phyloP scores from a whole-genome alignment of 2,888 invertebrate genomes.

The Drosophila maculinotata region DNA sequence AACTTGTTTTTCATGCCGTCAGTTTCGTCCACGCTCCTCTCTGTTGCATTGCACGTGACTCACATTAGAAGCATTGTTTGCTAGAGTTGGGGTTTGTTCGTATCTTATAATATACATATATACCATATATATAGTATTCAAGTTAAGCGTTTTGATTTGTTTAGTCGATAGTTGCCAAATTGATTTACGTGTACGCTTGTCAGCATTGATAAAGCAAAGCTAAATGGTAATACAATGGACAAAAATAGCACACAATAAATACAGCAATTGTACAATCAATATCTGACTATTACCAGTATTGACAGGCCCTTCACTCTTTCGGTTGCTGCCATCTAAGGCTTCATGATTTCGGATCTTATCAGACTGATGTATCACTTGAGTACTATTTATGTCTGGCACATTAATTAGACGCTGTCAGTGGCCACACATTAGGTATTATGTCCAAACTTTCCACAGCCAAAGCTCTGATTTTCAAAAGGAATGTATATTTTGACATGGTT shows the following conservation, averaged over 20 bases:
- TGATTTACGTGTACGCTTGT: conserved; percentile 38
- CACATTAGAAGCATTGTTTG: conserved; percentile 41
- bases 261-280: conserved; percentile 21
- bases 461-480: too few relatives aligned
- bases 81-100: background rate
- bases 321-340: conserved; percentile 8
- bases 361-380: conserved; percentile 41
- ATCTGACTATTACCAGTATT: conserved; percentile 6
- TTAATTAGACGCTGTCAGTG: conserved; percentile 31
- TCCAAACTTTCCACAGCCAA: too few relatives aligned
- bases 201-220: conserved; percentile 24
- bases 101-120: background rate
- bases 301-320: conserved; percentile 15
- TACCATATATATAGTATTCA: too few relatives aligned
- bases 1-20: conserved; percentile 33
- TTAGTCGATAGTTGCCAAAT: conserved; percentile 60
- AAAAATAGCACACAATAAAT: conserved; percentile 39
- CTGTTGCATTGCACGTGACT: conserved; percentile 58
- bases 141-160: conserved; percentile 39
- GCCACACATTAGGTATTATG: background rate
- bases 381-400: conserved; percentile 23
- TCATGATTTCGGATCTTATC: conserved; percentile 26
- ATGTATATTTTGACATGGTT: too few relatives aligned
- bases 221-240: conserved; percentile 3
- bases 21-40: conserved; percentile 38